Evolutionary conservation across 2,888 invertebrate species (phyloP), one percentile per base, ranked within the genome.

Genomic region (Heliconius hortense): DNA sequence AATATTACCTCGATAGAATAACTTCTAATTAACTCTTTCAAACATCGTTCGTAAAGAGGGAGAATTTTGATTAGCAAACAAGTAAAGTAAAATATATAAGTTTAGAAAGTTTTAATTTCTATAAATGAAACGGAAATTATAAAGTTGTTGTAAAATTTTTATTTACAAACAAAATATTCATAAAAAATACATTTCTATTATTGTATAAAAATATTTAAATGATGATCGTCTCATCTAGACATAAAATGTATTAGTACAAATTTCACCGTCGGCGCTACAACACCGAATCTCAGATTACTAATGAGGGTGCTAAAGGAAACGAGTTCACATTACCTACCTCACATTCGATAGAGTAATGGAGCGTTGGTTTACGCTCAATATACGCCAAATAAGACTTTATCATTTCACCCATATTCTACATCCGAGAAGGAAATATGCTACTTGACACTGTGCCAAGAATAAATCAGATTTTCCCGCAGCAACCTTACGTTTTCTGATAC

Each of bases 401-500:
- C 88, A 87, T 86, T 82, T 81, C 83, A 83, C 84, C 86, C 86
- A 90, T 89, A 89, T 87, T 87, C 86, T 86, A 83, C 85, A 85
- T 88, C 87, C 86, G 84, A 84, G 84, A 84, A 82, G 84, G 84
- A 87, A 89, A 89, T 89, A 89, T 86, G 87, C 85, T 85, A 86
- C 88, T 91, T 90, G 90, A 90, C 88, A 87, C 87, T 88, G 84
- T 87, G 90, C 90, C 90, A 89, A 84, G 86, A 87, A 91, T 91
- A 91, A 90, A 92, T 91, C 90, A 89, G 87, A 89, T 91, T 89
- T 35, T 86, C 77, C 79, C 78, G 68, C 68, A 75, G 78, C 77
- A 79, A 77, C 79, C 76, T 79, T 77, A 79, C 79, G 79, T 77
- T 76, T 67, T 76, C 76, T 76, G 77, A 76, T 76, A 78, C 74